A percentile compares a stretch with the other conserved stretches of the same genome.
phyloP scores from a whole-genome alignment of 2,113 vertebrate genomes.

The Litocranius walleri region DNA sequence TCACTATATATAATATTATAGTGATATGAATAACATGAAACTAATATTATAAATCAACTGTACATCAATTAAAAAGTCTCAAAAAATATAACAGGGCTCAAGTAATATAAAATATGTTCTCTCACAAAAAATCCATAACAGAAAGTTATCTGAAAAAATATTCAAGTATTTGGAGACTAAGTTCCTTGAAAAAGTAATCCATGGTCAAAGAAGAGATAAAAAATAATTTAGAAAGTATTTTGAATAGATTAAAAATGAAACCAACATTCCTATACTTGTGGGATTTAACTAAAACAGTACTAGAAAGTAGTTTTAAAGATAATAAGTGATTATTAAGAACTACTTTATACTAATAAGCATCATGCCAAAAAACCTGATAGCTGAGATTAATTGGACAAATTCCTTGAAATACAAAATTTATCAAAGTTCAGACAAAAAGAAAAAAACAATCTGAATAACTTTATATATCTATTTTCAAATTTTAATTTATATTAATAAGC shows the following conservation, averaged over 20 bases:
- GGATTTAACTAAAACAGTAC: background rate
- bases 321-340: background rate
- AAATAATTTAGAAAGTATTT: background rate
- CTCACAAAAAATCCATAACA: background rate
- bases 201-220: background rate
- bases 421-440: background rate
- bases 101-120: background rate
- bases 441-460: background rate
- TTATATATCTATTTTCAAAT: background rate
- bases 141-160: background rate
- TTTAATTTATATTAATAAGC: background rate
- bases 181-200: background rate
- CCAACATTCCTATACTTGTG: background rate
- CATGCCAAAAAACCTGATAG: background rate
- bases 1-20: background rate
- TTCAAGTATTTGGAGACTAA: constrained; percentile 3
- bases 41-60: background rate
- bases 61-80: background rate
- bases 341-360: background rate
- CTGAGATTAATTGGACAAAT: background rate
- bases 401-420: background rate
- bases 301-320: background rate
- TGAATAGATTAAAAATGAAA: background rate
- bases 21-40: background rate
- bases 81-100: background rate